Conservation (phyloP, 92 coral and sea anemone species). For the Epizoanthus fatuus region DNA sequence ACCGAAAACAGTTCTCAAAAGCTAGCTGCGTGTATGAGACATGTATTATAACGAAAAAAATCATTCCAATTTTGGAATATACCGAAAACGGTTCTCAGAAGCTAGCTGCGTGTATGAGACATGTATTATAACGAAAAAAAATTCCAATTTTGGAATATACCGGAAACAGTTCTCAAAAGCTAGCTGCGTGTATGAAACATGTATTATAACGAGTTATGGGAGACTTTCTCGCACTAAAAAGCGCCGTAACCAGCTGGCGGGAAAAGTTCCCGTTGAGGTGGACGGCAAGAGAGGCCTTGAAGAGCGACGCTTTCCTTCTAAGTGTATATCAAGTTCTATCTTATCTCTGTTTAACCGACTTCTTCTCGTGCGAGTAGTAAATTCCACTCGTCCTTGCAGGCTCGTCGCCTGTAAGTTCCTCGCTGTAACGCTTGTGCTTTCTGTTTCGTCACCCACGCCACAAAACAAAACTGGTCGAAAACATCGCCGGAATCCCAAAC, state of each 20-base stretch:
- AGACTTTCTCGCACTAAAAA: background rate
- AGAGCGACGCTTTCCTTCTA: background rate
- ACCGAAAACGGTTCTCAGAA: too few relatives aligned
- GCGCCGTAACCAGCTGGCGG: background rate
- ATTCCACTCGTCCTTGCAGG: background rate
- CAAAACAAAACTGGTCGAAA: background rate
- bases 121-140: too few relatives aligned
- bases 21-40: too few relatives aligned
- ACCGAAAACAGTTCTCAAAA: too few relatives aligned
- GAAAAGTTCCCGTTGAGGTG: slow-evolving; percentile 6
- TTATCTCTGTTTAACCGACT: background rate
- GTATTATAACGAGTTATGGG: background rate
- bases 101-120: too few relatives aligned
- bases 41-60: too few relatives aligned
- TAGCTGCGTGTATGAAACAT: too few relatives aligned
- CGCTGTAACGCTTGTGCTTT: background rate
- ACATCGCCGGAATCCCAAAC: slow-evolving; percentile 21
- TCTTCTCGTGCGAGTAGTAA: background rate
- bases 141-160: too few relatives aligned
- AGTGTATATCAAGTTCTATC: background rate
- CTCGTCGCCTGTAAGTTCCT: background rate
- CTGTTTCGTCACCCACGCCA: background rate
- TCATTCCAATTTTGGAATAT: too few relatives aligned
- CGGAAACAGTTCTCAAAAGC: too few relatives aligned
- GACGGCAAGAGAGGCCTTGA: background rate